Percentiles rank a stretch among this genome's conserved stretches.
phyloP scores from a whole-genome alignment of 2,113 vertebrate species.

The Chamaea fasciata region DNA sequence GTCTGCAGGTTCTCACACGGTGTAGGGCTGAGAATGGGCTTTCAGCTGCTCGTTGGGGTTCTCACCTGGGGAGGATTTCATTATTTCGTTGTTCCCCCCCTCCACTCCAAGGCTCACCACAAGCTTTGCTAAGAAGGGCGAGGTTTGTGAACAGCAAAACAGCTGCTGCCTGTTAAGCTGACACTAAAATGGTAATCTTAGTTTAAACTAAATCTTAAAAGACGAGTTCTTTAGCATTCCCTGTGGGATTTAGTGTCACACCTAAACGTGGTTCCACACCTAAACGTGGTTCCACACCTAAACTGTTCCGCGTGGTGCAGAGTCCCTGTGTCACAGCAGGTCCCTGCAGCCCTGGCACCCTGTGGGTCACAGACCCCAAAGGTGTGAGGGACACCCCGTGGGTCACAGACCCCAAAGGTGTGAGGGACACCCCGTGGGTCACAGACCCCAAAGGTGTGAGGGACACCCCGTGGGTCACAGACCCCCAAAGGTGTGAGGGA shows the following conservation, averaged over 20 bases:
- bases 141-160: not conserved
- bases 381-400: no score
- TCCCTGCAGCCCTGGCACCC: not conserved
- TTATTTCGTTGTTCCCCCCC: not conserved
- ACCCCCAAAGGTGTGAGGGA: no score
- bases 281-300: no score
- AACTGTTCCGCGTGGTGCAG: rapidly evolving
- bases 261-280: no score
- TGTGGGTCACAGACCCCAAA: rapidly evolving
- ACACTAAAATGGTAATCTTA: rapidly evolving
- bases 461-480: no score
- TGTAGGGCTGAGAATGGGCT: rapidly evolving
- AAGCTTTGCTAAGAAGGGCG: not conserved
- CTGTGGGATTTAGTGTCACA: rapidly evolving
- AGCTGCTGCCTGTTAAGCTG: not conserved
- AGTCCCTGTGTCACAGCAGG: rapidly evolving
- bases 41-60: not conserved
- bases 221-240: no score
- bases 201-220: not conserved
- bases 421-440: no score
- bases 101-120: not conserved
- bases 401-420: no score
- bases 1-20: not conserved
- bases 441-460: no score
- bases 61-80: not conserved